phyloP scores from a whole-genome alignment of 2,797 vertebrate species.

The Sebastes glaucus region DNA sequence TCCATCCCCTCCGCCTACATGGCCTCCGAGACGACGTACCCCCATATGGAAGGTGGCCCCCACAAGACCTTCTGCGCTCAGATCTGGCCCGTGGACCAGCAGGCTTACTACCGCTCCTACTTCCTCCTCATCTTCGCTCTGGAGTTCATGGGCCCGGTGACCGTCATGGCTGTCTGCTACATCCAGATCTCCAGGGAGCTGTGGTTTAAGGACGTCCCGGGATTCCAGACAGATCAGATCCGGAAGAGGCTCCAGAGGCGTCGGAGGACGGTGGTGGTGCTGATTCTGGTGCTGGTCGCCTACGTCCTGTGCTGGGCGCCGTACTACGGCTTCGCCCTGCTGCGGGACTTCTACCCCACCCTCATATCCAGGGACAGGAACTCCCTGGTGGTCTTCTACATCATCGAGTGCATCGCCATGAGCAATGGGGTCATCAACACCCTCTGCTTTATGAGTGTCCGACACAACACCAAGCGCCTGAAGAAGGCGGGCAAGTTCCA shows the following conservation, averaged over 20 bases:
- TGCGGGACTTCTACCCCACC: conserved; percentile 92
- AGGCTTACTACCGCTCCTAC: conserved; percentile 91
- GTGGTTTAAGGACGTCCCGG: conserved; percentile 94
- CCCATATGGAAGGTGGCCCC: conserved; percentile 66
- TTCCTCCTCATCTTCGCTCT: conserved; percentile 91
- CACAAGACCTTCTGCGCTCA: conserved; percentile 95
- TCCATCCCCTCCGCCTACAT: conserved; percentile 94
- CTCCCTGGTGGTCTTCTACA: conserved; percentile 92
- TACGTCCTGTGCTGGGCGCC: conserved; percentile 95
- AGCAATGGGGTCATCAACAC: conserved; percentile 97
- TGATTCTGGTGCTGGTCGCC: conserved; percentile 89
- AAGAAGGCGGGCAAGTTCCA: conserved; percentile 67
- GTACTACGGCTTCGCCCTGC: conserved; percentile 89
- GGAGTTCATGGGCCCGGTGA: conserved; percentile 90
- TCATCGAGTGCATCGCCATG: conserved; percentile 95
- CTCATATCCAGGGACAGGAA: conserved; percentile 90
- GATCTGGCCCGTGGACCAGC: conserved; percentile 93
- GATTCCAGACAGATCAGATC: conserved; percentile 93
- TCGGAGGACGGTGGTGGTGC: conserved; percentile 88
- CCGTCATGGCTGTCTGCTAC: conserved; percentile 91
- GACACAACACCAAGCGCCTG: conserved; percentile 86
- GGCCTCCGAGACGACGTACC: conserved; percentile 87
- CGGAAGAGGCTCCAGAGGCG: conserved; percentile 86
- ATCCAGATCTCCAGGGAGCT: conserved; percentile 90
- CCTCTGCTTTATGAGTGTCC: conserved; percentile 90